These are phyloP conservation scores for Philopedon plagiatum DNA, from an alignment of 2,888 invertebrate genomes.

Conservation along the genomic window DNA sequence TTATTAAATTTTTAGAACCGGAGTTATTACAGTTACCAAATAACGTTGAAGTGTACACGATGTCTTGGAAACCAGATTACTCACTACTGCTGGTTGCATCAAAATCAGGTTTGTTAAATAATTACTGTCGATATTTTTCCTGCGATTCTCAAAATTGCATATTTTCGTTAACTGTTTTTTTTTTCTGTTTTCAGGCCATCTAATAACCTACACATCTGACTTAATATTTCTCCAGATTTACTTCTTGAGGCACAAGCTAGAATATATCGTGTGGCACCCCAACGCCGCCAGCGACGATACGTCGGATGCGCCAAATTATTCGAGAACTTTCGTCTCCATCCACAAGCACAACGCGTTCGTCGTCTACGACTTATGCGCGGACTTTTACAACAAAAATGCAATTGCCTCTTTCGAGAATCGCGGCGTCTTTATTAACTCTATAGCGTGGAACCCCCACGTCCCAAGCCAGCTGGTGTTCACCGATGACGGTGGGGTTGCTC, in stretches of 20 bases:
- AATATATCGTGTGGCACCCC: slow-evolving; percentile 82
- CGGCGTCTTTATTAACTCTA: slow-evolving; percentile 45
- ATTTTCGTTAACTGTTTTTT: not conserved
- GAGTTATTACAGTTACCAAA: slow-evolving; percentile 61
- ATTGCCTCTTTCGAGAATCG: slow-evolving; percentile 49
- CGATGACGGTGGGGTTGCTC: slow-evolving; percentile 78
- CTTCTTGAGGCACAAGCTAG: slow-evolving; percentile 75
- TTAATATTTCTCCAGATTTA: slow-evolving; percentile 63
- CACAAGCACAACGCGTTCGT: slow-evolving; percentile 71
- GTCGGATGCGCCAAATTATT: slow-evolving; percentile 69
- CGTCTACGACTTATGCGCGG: slow-evolving; percentile 68
- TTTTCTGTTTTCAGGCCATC: slow-evolving; percentile 64
- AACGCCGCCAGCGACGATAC: slow-evolving; percentile 73
- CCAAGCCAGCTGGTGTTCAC: slow-evolving; percentile 74
- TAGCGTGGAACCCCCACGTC: slow-evolving; percentile 63
- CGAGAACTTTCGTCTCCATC: slow-evolving; percentile 77
- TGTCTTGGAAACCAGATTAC: slow-evolving; percentile 76
- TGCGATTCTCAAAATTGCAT: too few species aligned
- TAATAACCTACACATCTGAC: slow-evolving; percentile 61
- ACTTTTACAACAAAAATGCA: slow-evolving; percentile 41
- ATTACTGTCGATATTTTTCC: too few species aligned
- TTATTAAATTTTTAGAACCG: slow-evolving; percentile 66
- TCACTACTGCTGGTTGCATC: slow-evolving; percentile 76
- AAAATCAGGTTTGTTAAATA: slow-evolving; percentile 72
- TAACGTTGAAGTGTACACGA: slow-evolving; percentile 69